Conservation (phyloP, 2,888 invertebrate genomes). For the Amorpha juglandis region DNA sequence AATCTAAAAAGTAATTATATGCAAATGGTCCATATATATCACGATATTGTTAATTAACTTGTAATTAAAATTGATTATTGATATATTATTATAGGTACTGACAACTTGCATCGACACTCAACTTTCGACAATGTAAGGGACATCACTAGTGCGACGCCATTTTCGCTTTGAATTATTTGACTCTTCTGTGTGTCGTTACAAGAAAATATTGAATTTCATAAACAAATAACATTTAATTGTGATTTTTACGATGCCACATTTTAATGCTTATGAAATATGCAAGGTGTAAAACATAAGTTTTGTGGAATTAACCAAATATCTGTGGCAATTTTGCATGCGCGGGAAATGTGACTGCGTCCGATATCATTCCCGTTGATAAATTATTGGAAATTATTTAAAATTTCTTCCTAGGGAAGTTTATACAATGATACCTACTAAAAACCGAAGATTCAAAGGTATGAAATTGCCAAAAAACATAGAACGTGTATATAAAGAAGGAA, state of each 20-base stretch:
- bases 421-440: slow-evolving; percentile 70
- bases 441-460: slow-evolving; percentile 44
- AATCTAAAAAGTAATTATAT: no score
- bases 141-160: slow-evolving; percentile 74
- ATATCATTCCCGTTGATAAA: slow-evolving; percentile 48
- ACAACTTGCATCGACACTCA: slow-evolving; percentile 5
- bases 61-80: no score
- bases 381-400: slow-evolving; percentile 38
- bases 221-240: slow-evolving; percentile 38
- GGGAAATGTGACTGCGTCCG: slow-evolving; percentile 78
- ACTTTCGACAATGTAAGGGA: slow-evolving; percentile 1
- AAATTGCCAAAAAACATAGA: slow-evolving; percentile 71
- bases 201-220: slow-evolving; percentile 47
- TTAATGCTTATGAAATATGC: slow-evolving; percentile 23
- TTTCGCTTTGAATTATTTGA: slow-evolving; percentile 58
- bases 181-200: slow-evolving; percentile 48
- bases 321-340: slow-evolving; percentile 62
- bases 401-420: slow-evolving; percentile 22
- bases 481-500: slow-evolving; percentile 70
- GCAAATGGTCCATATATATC: no score
- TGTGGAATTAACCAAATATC: slow-evolving; percentile 33
- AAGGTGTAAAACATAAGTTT: slow-evolving; percentile 25
- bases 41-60: no score
- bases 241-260: slow-evolving; percentile 29
- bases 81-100: neutral